phyloP scores from a whole-genome alignment of 2,888 invertebrate genomes.

The Drosophila maculinotata region DNA sequence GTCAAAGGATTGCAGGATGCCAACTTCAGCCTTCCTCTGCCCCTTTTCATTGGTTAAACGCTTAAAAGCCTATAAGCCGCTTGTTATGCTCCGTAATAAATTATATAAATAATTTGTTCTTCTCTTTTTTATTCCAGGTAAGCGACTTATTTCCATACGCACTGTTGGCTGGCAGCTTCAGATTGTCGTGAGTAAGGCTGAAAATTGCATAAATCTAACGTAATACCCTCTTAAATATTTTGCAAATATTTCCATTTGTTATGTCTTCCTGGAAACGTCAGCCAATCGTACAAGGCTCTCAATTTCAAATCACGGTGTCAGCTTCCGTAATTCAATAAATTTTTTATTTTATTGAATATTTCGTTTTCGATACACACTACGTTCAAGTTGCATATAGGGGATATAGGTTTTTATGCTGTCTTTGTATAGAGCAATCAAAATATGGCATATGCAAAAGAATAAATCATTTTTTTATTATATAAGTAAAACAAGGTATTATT shows the following conservation, averaged over 20 bases:
- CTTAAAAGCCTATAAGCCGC: background rate
- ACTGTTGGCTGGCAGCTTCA: background rate
- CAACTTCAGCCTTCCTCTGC: background rate
- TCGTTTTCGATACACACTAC: conserved; percentile 33
- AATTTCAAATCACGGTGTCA: conserved; percentile 63
- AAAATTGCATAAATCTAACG: conserved; percentile 4
- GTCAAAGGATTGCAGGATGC: background rate
- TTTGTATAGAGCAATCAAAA: no score
- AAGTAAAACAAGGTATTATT: no score
- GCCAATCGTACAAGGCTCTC: conserved; percentile 31
- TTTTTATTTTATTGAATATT: conserved; percentile 56
- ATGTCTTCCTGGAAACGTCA: conserved; percentile 23
- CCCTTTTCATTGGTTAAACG: background rate
- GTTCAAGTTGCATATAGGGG: background rate
- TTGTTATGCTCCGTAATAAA: background rate
- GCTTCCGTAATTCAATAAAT: conserved; percentile 76
- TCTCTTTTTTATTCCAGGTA: conserved; percentile 57
- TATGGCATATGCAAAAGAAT: no score
- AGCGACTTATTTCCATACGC: conserved; percentile 31
- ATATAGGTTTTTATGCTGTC: background rate
- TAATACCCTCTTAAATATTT: conserved; percentile 21
- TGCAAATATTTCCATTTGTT: conserved; percentile 18
- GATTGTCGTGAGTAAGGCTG: conserved; percentile 21
- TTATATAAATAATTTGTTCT: background rate
- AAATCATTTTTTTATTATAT: no score